Evolutionary conservation across 2,888 invertebrate genomes (phyloP).

Genomic region (Troglohyphantes excavatus): DNA sequence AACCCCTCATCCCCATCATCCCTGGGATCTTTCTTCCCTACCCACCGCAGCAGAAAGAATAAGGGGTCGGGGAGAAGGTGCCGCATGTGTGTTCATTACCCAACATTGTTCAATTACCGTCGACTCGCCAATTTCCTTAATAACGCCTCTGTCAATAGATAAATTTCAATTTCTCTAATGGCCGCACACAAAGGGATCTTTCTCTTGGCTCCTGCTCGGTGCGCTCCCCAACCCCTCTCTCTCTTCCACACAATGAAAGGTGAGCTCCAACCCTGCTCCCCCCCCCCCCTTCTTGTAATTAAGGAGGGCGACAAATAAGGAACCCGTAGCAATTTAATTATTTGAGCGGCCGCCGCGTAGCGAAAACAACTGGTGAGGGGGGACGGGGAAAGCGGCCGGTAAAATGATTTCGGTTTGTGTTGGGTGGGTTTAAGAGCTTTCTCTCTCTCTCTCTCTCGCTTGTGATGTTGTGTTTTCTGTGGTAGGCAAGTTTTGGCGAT

Average conservation of each 20-base stretch:
- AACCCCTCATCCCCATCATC: conserved; percentile 20
- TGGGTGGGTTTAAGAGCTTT: conserved; percentile 56
- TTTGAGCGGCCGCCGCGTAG: conserved; percentile 67
- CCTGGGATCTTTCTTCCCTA: conserved; percentile 52
- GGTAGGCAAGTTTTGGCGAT: conserved; percentile 34
- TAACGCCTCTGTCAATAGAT: conserved; percentile 79
- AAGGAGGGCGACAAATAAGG: conserved; percentile 79
- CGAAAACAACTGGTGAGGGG: conserved; percentile 66
- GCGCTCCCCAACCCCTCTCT: conserved; percentile 6
- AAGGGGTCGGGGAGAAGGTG: conserved; percentile 10
- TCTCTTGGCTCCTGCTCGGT: not conserved
- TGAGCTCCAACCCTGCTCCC: conserved; percentile 46
- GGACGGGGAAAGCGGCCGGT: conserved; percentile 38
- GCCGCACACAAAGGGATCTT: conserved; percentile 67
- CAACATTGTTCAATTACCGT: conserved; percentile 79
- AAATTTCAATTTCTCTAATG: conserved; percentile 79
- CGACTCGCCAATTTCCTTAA: conserved; percentile 79
- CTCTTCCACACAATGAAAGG: conserved; percentile 61
- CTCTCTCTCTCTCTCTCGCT: too few relatives aligned
- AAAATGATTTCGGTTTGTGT: conserved; percentile 68
- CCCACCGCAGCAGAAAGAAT: conserved; percentile 29
- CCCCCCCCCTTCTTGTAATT: conserved; percentile 75
- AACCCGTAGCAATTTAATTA: conserved; percentile 78
- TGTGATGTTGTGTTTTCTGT: not conserved
- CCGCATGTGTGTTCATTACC: conserved; percentile 74